These are phyloP conservation scores for Enteromius paludinosus DNA, from an alignment of 2,797 vertebrate species.

Conservation along the genomic window DNA sequence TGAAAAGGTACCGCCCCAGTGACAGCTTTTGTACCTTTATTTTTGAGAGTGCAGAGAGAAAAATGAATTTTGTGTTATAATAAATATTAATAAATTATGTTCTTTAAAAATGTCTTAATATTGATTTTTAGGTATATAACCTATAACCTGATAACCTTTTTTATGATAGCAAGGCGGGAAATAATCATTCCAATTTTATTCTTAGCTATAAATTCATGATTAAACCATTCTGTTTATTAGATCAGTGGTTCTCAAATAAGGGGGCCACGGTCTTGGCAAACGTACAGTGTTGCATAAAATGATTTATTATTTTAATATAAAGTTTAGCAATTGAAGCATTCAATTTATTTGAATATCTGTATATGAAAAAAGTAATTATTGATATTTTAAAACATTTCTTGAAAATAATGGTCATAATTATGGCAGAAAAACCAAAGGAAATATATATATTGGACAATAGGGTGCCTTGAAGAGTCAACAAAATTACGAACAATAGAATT, in stretches of 20 bases:
- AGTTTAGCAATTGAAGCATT: neutral
- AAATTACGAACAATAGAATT: neutral
- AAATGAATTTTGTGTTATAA: neutral
- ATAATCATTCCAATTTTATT: conserved; percentile 4
- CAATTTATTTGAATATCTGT: neutral
- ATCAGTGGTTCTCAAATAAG: neutral
- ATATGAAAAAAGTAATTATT: neutral
- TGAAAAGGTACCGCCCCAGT: too few species aligned
- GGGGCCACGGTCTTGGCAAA: neutral
- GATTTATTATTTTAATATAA: neutral
- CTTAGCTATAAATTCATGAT: neutral
- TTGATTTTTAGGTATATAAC: neutral
- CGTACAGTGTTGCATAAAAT: neutral
- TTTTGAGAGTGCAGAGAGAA: too few species aligned
- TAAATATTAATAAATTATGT: too few species aligned
- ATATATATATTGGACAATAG: neutral
- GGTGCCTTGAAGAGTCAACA: neutral
- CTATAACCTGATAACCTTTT: neutral
- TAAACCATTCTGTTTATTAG: neutral
- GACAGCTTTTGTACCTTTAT: too few species aligned
- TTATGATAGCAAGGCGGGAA: neutral
- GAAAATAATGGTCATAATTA: neutral
- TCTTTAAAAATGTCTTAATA: neutral
- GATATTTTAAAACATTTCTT: neutral
- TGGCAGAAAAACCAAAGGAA: neutral